Evolutionary conservation across 1,140 invertebrate genomes (phyloP), one percentile per base, ranked within the genome.

Genomic region (Brachionus paranguensis): DNA sequence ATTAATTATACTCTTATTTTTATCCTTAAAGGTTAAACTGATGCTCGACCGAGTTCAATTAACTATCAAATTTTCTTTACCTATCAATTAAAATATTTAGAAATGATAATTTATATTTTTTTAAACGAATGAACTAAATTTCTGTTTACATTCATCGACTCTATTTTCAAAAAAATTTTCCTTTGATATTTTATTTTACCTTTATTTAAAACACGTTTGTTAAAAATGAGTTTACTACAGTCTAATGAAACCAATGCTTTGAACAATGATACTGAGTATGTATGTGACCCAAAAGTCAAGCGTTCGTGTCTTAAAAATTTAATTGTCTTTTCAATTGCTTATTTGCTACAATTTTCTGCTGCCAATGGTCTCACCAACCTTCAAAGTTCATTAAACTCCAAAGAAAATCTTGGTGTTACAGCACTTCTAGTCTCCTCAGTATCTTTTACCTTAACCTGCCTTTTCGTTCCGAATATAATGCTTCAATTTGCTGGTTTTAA

Each of bases 331-430:
- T 45, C 41, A n/a, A 24, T 83, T 0, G 20, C 79, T 17, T 83
- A 50, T 65, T 11, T 83, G 27, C 55, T 83, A 20, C 79, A 83
- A 33, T 83, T 68, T 83, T 27, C 79, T 1, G 79, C 79, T 65
- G 37, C 45, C 11, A 83, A 41, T 70, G 79, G 55, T 33, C 24
- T 83, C 2, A 37, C 10, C 41, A 83, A 83, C 47, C 55, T 83
- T 45, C 79, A 83, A 33, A 65, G 55, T 41, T 64, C 79, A 43
- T 41, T 83, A 29, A 83, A 83, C 29, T 45, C 60, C 10, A 12
- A 27, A 53, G 12, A 50, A 6, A 83, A 83, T 83, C 24, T 83
- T 2, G 79, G 79, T 17, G 24, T 83, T 43, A 68, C 27, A 1
- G 43, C 79, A 10, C 33, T 83, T n/a, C 41, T 50, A 8, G 37